Conservation (phyloP, 2,888 invertebrate genomes). For the Acleris holmiana region DNA sequence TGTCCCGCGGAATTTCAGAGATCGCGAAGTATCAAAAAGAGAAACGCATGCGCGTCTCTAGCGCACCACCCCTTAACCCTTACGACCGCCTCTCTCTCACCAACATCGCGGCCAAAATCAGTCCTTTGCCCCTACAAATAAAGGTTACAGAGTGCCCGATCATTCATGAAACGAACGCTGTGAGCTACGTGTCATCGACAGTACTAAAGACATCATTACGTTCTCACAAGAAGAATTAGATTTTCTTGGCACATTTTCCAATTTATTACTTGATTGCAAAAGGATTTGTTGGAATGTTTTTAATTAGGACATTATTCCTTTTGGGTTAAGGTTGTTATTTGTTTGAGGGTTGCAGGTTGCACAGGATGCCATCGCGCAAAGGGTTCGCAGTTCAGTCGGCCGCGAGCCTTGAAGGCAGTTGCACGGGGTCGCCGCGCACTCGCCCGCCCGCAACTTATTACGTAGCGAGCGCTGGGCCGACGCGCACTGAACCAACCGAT, state of each 20-base stretch:
- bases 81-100: constrained; percentile 79
- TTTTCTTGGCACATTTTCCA: constrained; percentile 69
- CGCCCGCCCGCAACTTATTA: constrained; percentile 69
- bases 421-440: constrained; percentile 51
- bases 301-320: constrained; percentile 49
- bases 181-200: constrained; percentile 67
- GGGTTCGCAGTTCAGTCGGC: constrained; percentile 72
- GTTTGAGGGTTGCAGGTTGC: constrained; percentile 40
- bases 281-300: constrained; percentile 37
- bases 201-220: constrained; percentile 80
- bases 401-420: constrained; percentile 66
- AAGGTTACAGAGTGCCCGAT: constrained; percentile 53
- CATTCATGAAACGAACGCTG: constrained; percentile 67
- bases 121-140: constrained; percentile 67
- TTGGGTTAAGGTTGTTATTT: constrained; percentile 53
- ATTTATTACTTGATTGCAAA: constrained; percentile 57
- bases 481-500: constrained; percentile 11
- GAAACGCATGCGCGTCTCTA: constrained; percentile 80
- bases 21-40: constrained; percentile 66
- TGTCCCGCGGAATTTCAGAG: constrained; percentile 62
- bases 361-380: constrained; percentile 62
- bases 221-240: constrained; percentile 76
- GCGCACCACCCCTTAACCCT: constrained; percentile 82
- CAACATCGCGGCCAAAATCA: constrained; percentile 69
- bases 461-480: constrained; percentile 51